Evolutionary conservation across 2,888 invertebrate genomes (phyloP).

Genomic region (Carterocephalus palaemon): DNA sequence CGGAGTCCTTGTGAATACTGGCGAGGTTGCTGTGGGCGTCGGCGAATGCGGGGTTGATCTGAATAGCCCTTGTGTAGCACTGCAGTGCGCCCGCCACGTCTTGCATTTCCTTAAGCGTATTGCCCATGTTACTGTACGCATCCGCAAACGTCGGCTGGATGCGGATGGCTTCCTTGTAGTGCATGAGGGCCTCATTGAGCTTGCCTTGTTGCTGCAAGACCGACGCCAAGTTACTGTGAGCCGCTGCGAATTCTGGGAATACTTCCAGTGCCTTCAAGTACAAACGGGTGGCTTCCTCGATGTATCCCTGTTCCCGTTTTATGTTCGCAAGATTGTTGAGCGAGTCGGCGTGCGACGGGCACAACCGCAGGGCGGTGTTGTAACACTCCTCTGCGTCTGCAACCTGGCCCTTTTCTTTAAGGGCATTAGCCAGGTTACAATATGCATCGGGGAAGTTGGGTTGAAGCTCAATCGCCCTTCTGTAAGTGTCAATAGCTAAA

Average conservation of each 20-base stretch:
- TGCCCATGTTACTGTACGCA: conserved; percentile 99
- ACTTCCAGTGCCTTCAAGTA: conserved; percentile 96
- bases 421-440: conserved; percentile 98
- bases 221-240: conserved; percentile 98
- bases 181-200: conserved; percentile 97
- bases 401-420: conserved; percentile 99
- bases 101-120: conserved; percentile 99
- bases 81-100: conserved; percentile 98
- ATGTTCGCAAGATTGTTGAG: conserved; percentile 99
- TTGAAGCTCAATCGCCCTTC: conserved; percentile 98
- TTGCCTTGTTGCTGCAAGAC: conserved; percentile 99
- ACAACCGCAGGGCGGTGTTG: conserved; percentile 95
- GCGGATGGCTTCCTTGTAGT: conserved; percentile 99
- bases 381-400: conserved; percentile 98
- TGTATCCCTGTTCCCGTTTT: conserved; percentile 98
- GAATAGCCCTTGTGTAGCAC: conserved; percentile 98
- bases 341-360: conserved; percentile 98
- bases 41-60: conserved; percentile 99
- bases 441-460: conserved; percentile 99
- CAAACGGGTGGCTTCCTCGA: conserved; percentile 97
- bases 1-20: conserved; percentile 99
- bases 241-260: conserved; percentile 99
- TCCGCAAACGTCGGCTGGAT: conserved; percentile 99
- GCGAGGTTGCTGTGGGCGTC: conserved; percentile 99
- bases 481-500: conserved; percentile 98